A percentile compares a stretch with the other conserved stretches of the same genome.
Evolutionary conservation across 2,797 vertebrate species (phyloP).

Genomic region (Masticophis lateralis): DNA sequence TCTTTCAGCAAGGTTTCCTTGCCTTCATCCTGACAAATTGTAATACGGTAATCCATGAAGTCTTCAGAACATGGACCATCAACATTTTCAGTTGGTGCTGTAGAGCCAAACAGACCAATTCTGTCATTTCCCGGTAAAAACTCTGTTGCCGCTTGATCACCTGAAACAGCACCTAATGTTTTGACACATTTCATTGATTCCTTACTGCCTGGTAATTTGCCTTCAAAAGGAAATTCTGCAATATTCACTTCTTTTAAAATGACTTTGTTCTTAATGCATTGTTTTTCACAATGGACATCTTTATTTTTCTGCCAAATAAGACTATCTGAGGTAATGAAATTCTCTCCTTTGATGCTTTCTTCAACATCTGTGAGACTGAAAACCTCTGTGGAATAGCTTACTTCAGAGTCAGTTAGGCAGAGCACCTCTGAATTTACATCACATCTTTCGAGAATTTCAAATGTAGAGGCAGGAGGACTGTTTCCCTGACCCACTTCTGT

Average conservation of each 20-base stretch:
- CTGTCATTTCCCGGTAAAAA: constrained; percentile 53
- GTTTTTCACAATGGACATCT: constrained; percentile 32
- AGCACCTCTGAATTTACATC: constrained; percentile 59
- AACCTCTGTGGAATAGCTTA: constrained; percentile 38
- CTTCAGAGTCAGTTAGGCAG: constrained; percentile 46
- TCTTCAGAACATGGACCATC: constrained; percentile 46
- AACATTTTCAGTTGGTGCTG: constrained; percentile 38
- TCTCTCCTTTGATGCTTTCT: constrained; percentile 44
- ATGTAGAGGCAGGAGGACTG: constrained; percentile 22
- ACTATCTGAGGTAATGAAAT: constrained; percentile 38
- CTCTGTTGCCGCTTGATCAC: constrained; percentile 47
- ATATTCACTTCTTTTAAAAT: constrained; percentile 38
- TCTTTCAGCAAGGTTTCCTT: not conserved
- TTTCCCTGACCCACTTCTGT: constrained; percentile 37
- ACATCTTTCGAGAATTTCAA: constrained; percentile 43
- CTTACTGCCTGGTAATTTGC: constrained; percentile 20
- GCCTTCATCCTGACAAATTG: constrained; percentile 37
- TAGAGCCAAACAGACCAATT: constrained; percentile 37
- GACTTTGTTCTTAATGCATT: rapidly evolving
- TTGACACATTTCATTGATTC: constrained; percentile 45
- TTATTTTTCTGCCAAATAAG: constrained; percentile 36
- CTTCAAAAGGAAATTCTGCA: constrained; percentile 18
- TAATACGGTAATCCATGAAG: constrained; percentile 26
- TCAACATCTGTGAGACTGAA: constrained; percentile 35
- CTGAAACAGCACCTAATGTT: constrained; percentile 55